Evolutionary conservation across 2,113 vertebrate genomes (phyloP).

Genomic region (Pteropus alecto): DNA sequence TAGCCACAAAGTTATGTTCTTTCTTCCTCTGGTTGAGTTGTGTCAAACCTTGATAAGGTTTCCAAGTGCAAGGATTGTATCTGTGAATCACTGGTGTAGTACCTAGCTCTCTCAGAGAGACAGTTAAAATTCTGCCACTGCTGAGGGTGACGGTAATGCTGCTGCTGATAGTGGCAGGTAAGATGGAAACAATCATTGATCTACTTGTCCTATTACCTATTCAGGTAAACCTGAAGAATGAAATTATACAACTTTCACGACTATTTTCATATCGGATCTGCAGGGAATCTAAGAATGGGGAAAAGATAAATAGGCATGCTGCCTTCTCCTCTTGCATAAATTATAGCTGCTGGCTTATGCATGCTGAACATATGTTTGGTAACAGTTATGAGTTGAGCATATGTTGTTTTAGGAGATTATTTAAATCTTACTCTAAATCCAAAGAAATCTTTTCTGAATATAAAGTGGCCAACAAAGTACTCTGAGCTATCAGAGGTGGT

Average conservation of each 20-base stretch:
- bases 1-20: neutral
- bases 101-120: neutral
- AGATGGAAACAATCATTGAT: neutral
- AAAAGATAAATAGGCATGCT: neutral
- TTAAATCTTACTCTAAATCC: conserved; percentile 74
- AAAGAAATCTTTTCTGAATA: conserved; percentile 58
- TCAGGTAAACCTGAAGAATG: neutral
- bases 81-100: neutral
- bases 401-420: conserved; percentile 77
- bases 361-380: conserved; percentile 72
- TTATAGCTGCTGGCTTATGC: conserved; percentile 61
- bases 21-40: neutral
- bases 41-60: neutral
- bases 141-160: neutral
- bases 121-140: neutral
- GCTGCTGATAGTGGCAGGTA: neutral
- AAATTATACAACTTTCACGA: conserved; percentile 34
- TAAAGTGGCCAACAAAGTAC: conserved; percentile 38
- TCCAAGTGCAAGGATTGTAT: neutral
- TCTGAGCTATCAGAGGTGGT: neutral
- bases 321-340: conserved; percentile 60
- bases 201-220: neutral
- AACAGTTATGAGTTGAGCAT: conserved; percentile 73
- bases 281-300: neutral
- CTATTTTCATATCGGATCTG: conserved; percentile 26